A percentile compares a stretch with the other conserved stretches of the same genome.
Evolutionary conservation across 1,140 invertebrate species (phyloP).

Genomic region (Thrips palmi): DNA sequence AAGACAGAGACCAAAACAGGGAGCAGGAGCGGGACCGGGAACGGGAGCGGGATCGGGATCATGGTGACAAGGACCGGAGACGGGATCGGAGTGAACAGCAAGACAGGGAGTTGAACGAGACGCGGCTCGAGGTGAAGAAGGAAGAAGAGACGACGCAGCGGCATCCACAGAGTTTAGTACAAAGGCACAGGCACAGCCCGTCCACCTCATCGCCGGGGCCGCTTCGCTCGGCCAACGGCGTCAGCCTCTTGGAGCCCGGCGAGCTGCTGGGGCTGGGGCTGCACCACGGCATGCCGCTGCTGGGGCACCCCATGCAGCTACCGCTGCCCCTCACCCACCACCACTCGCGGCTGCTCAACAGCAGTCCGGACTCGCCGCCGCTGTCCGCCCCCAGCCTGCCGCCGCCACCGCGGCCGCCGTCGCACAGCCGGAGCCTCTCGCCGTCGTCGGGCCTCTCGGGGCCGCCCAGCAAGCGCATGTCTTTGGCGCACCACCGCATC

Average conservation of each 20-base stretch:
- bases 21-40: conserved; percentile 15
- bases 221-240: too few relatives aligned
- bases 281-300: too few relatives aligned
- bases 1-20: conserved; percentile 12
- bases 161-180: too few relatives aligned
- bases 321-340: conserved; percentile 22
- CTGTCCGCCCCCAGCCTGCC: conserved; percentile 22
- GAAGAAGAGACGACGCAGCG: conserved; percentile 9
- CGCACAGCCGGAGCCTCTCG: conserved; percentile 10
- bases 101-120: conserved; percentile 16
- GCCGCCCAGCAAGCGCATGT: conserved; percentile 16
- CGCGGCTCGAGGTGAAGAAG: not conserved
- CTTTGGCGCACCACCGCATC: too few relatives aligned
- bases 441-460: conserved; percentile 23
- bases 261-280: too few relatives aligned
- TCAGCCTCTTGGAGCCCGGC: not conserved
- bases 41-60: conserved; percentile 15
- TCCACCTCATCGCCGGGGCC: conserved; percentile 20
- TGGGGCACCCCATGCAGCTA: too few relatives aligned
- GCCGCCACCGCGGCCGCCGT: conserved; percentile 22
- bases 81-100: conserved; percentile 18
- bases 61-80: conserved; percentile 16
- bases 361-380: conserved; percentile 19
- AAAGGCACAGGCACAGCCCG: conserved; percentile 28
- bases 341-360: conserved; percentile 24